Percentiles rank a stretch among this genome's conserved stretches.
Conservation (phyloP, 2,888 invertebrate species). For the Iphiclides podalirius region DNA sequence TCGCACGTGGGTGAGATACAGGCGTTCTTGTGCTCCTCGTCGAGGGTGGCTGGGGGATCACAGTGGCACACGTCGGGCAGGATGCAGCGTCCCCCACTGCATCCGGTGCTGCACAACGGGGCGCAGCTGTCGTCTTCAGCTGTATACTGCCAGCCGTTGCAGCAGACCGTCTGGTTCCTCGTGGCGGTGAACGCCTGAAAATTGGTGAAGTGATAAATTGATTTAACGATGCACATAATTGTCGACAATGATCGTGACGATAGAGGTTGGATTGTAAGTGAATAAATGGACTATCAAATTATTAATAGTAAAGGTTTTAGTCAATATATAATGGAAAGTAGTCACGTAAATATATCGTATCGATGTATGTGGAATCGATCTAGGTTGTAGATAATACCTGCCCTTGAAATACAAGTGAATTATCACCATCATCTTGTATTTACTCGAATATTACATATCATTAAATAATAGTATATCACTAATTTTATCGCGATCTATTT, state of each 20-base stretch:
- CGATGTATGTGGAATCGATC: too few relatives aligned
- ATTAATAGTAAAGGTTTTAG: too few relatives aligned
- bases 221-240: background rate
- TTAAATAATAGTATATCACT: too few relatives aligned
- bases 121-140: constrained; percentile 53
- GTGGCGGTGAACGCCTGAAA: constrained; percentile 49
- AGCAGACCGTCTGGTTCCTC: constrained; percentile 53
- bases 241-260: background rate
- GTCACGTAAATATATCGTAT: too few relatives aligned
- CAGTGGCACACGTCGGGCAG: constrained; percentile 60
- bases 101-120: constrained; percentile 73
- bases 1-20: constrained; percentile 52
- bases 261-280: too few relatives aligned
- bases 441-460: too few relatives aligned
- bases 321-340: too few relatives aligned
- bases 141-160: constrained; percentile 63
- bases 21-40: constrained; percentile 47
- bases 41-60: constrained; percentile 46
- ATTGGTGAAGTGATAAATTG: constrained; percentile 11
- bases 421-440: too few relatives aligned
- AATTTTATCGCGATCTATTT: too few relatives aligned
- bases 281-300: too few relatives aligned
- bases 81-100: constrained; percentile 63
- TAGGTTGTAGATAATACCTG: too few relatives aligned
- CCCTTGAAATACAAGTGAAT: too few relatives aligned